These are phyloP conservation scores for Diploscapter pachys DNA, from an alignment of 1,140 invertebrate species.

Conservation along the genomic window DNA sequence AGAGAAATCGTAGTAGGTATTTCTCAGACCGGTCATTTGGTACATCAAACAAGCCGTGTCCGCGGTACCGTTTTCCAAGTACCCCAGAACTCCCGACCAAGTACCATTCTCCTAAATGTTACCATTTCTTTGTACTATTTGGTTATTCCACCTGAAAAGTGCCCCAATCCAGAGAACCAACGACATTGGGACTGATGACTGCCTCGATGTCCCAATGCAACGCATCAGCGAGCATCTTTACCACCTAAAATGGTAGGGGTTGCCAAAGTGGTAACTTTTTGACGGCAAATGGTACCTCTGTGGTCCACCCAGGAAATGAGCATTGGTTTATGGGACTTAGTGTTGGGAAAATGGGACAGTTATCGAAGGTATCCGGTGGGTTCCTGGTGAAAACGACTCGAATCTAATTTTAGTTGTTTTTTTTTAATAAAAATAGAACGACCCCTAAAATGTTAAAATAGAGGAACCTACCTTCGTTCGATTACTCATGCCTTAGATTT, in stretches of 20 bases:
- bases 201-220: conserved; percentile 14
- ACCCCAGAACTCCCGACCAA: conserved; percentile 27
- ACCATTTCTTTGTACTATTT: not conserved
- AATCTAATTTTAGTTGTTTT: not conserved
- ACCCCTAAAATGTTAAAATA: no score
- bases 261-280: not conserved
- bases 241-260: conserved; percentile 2
- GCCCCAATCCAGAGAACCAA: conserved; percentile 29
- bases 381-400: conserved; percentile 28
- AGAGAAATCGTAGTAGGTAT: conserved; percentile 21
- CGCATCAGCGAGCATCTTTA: conserved; percentile 19
- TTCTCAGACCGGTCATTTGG: conserved; percentile 20
- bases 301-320: conserved; percentile 30
- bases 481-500: no score
- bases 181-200: conserved; percentile 15
- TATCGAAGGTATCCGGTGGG: conserved; percentile 28
- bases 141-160: conserved; percentile 8
- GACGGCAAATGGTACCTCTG: not conserved
- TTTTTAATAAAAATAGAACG: no score
- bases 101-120: conserved; percentile 12
- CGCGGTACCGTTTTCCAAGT: conserved; percentile 25
- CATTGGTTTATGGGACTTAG: conserved; percentile 12
- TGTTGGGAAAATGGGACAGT: conserved; percentile 23
- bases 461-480: no score
- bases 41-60: conserved; percentile 22